Base-by-base conservation (phyloP, 2,888 invertebrate genomes). In the Brenthis ino region DNA sequence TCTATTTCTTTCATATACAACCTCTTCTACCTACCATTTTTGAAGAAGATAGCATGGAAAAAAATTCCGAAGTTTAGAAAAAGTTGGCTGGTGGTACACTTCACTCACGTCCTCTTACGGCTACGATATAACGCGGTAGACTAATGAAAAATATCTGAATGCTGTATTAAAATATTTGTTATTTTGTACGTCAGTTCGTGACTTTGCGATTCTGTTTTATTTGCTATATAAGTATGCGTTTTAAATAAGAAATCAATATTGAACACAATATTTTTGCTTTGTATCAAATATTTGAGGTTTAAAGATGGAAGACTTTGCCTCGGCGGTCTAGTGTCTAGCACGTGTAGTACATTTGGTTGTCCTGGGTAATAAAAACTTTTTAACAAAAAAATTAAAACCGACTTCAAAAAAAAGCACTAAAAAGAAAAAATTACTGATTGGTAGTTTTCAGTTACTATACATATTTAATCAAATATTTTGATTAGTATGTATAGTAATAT, bases 1-100 rank as follows among this genome's bases (percentile, higher is more conserved):
- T 85, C 87, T 89, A 88, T 87, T 85, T 83, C 77, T 84, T 87
- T 83, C 82, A 71, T 86, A 92, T 92, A 93, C 93, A 93, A 93
- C 93, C 93, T 93, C 93, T 80, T 92, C 91, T 88, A 89, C 93
- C 93, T 93, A 93, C 93, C 93, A 93, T 89, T 82, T 91, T 92
- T 86, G 92, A 88, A 87, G 93, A 88, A 89, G 92, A 89, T 81
- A 92, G 92, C 93, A 92, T 93, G 93, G 89, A 93, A 92, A 92
- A 82, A 89, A 91, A 91, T 85, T 88, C 88, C 89, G 89, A 87
- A 82, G 83, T 91, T 91, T 83, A 88, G 84, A 89, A 77, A 74
- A 76, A 57, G 60, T 64, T 63, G 55, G 69, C 55, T 56, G 37
- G 57, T 48, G 67, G 28, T 28, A 28, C 64, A 64, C 64, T 57